Evolutionary conservation across 2,888 invertebrate species (phyloP), one percentile per base, ranked within the genome.

Genomic region (Busseola fusca): DNA sequence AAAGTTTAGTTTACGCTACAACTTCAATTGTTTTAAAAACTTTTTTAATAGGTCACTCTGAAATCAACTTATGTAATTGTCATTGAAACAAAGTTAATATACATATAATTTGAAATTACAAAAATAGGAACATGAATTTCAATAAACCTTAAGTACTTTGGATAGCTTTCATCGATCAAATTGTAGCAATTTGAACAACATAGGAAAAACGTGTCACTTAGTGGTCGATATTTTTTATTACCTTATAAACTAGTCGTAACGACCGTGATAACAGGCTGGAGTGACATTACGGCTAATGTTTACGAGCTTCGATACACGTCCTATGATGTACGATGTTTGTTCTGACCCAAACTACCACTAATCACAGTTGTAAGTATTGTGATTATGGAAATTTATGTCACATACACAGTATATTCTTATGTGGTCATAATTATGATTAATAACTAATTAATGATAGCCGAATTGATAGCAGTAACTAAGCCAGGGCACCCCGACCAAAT

Each of bases 191-290:
- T 45, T 6, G 12, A 40, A 42, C 30, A 57, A 52, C 37, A 21
- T 30, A 21, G 25, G 57, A 57, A 34, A 42, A 42, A 50, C 37
- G 42, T 50, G 21, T 59, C 78, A 67, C 59, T 73, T 67, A 67
- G 50, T 21, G 34, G 59, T 59, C 58, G 16, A 78, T 72, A 64
- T 52, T 56, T 5, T 64, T 78, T 78, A 76, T 73, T 27, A 59
- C 56, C 14, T 30, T 68, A 40, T 73, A 78, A 52, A 73, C 48
- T 16, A 69, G 21, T 12, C 27, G 21, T 67, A 59, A 78, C 9
- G 63, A 54, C 9, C n/a, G 18, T 12, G 59, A 64, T 73, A 78
- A 56, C 68, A 59, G 30, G 7, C 30, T 34, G 48, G n/a, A 57
- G 25, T 57, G 56, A 52, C 50, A 30, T 56, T 68, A 73, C 48